Evolutionary conservation across 2,888 invertebrate genomes (phyloP), one percentile per base, ranked within the genome.

Genomic region (Campoplex capitator): DNA sequence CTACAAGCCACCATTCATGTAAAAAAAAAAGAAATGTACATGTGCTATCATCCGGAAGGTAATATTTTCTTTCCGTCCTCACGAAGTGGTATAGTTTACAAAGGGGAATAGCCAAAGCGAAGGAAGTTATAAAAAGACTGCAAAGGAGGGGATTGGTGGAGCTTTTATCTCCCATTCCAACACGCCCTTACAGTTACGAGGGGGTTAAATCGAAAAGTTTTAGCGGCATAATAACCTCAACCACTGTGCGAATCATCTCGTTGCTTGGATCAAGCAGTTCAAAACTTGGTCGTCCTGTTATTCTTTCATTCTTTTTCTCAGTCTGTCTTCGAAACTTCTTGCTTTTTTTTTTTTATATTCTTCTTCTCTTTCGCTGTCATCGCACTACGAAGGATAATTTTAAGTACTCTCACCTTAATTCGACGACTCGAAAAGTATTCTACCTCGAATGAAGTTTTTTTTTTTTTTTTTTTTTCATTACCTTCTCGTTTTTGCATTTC

Each of bases 161-260:
- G 79, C 23, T 67, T 77, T 56, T 70, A 16, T 68, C 28, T 42
- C 54, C 38, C 48, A 23, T 74, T 35, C 23, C 38, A n/a, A 35
- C 51, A 13, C 23, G 58, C 23, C 42, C 38, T 78, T n/a, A 3
- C 6, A 13, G 51, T 56, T 70, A 54, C 18, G 48, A 16, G 73
- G 16, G 54, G 77, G 77, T 83, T 81, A 81, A 81, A 77, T 77
- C 84, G 42, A 62, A 48, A 84, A 86, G 68, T 86, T 86, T 84
- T 42, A 70, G 18, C 28, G 56, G 54, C 38, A 35, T 42, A 32
- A 74, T 75, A 70, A 67, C n/a, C 51, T 32, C 45, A 74, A 77
- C 58, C 71, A 18, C 77, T 48, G 58, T 80, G 71, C 32, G 67
- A 76, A 38, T 42, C 18, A 65, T 79, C 73, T 81, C 76, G 68